Evolutionary conservation across 2,113 vertebrate genomes (phyloP), one percentile per base, ranked within the genome.

Genomic region (Chaetorhynchus papuensis): DNA sequence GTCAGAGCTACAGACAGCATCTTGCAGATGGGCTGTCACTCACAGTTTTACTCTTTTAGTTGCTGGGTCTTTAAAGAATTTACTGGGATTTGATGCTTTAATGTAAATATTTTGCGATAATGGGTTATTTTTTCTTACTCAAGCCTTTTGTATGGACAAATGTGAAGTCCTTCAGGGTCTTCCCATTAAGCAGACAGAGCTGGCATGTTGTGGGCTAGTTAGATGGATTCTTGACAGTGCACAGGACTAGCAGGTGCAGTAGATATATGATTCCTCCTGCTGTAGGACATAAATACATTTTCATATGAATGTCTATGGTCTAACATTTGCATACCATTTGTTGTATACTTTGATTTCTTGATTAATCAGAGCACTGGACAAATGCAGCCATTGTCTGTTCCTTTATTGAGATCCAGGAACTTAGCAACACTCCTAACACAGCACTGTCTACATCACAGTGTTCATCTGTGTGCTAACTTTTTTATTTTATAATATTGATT

Each of bases 401-500:
- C 50, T 76, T 77, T 27, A 10, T 27, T 33, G 72, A 74, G 66
- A 56, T 82, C 37, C 24, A 28, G 59, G 30, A 82, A 44, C 74
- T 53, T 47, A 26, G 70, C 63, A 82, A 10, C 56, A 74, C 96
- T 94, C 60, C 49, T 80, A 75, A 14, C 85, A 5, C 49, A 69
- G 91, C 15, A 15, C 94, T 95, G 71, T 71, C 85, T 95, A 82
- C 87, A 96, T 94, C 90, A 44, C 54, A 87, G 91, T 88, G 95
- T 97, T 98, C 97, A 97, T 97, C 96, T 92, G 33, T 92, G 94
- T 94, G 89, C 97, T 97, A 98, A 97, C 97, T 97, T 98, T 97
- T 97, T 98, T 98, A 96, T 97, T 98, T 98, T 97, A 98, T 91
- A 88, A 94, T 98, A 98, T 98, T 96, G 98, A 98, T 98, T 98